Base-by-base conservation (phyloP, 2,888 invertebrate species). In the Saturnia japonica region DNA sequence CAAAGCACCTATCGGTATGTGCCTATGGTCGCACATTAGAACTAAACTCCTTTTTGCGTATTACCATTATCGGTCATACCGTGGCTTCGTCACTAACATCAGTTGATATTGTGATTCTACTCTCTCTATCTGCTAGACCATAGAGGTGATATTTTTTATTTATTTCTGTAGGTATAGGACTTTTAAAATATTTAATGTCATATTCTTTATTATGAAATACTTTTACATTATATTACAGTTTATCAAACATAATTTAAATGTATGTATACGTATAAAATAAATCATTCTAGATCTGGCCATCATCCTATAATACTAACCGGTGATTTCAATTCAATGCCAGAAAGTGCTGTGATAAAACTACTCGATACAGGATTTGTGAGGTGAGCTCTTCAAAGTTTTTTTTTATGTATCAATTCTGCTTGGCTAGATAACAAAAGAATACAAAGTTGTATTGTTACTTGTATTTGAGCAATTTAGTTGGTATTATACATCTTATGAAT, bases 241-340 rank as follows among this genome's bases (percentile, higher is more conserved):
- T 54, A 54, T 54, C n/a, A 22, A 54, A 22, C 2, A 8, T 51
- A 11, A 22, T 54, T 22, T n/a, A 2, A 54, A 22, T 54, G 22
- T 43, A 43, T 11, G 1, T 54, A 6, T 54, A 54, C n/a, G 22
- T n/a, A 51, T 51, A 22, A 22, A 54, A 54, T 54, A 22, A 60
- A 28, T 12, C 28, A 57, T 88, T 88, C 74, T 76, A 89, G 88
- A 45, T 84, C 91, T 0, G 87, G 89, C 7, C 96, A 97, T 83
- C 86, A 96, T 57, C 98, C 99, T 0, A 95, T 98, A 8, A 96
- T 99, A 73, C 77, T 99, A 73, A 97, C 98, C 7, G 99, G 99
- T 0, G 99, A 99, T 89, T 97, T 99, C 74, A 99, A 99, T 89
- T 96, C 97, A 2, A 93, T 95, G 71, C 98, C 98, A 0, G 88